A percentile compares a stretch with the other conserved stretches of the same genome.
Evolutionary conservation across 1,140 invertebrate genomes (phyloP).

Genomic region (Cyclina sinensis): DNA sequence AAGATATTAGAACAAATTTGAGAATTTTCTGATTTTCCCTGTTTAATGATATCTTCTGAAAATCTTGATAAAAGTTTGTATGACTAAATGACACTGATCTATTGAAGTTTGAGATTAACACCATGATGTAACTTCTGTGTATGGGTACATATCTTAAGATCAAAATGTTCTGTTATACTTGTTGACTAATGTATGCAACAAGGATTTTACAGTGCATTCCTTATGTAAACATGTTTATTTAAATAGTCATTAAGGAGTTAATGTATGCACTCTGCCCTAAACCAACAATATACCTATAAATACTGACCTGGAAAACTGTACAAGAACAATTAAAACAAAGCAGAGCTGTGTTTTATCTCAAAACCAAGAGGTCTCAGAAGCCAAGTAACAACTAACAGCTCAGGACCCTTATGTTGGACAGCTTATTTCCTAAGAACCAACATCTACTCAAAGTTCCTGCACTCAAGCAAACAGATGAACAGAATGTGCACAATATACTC

Average conservation of each 20-base stretch:
- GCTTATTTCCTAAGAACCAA: too few relatives aligned
- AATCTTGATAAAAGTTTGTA: background rate
- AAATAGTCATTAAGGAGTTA: slow-evolving; percentile 17
- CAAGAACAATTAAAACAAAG: too few relatives aligned
- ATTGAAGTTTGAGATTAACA: slow-evolving; percentile 36
- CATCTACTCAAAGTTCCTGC: too few relatives aligned
- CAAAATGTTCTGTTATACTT: slow-evolving; percentile 16
- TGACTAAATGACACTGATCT: slow-evolving; percentile 29
- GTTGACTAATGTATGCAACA: background rate
- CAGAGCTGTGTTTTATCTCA: too few relatives aligned
- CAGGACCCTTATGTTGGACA: too few relatives aligned
- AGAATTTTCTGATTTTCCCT: slow-evolving; percentile 6
- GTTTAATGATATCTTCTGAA: background rate
- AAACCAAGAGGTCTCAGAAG: too few relatives aligned
- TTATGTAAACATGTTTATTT: slow-evolving; percentile 32
- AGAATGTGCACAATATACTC: too few relatives aligned
- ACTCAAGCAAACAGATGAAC: too few relatives aligned
- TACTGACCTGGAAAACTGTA: too few relatives aligned
- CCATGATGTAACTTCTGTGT: slow-evolving; percentile 17
- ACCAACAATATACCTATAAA: background rate
- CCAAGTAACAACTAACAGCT: too few relatives aligned
- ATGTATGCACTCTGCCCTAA: slow-evolving; percentile 2
- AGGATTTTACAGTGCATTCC: slow-evolving; percentile 9
- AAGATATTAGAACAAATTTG: slow-evolving; percentile 12
- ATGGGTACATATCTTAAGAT: background rate